A percentile compares a stretch with the other conserved stretches of the same genome.
These are phyloP conservation scores for Ennomos erosarius DNA, from an alignment of 2,888 invertebrate genomes.

Conservation along the genomic window DNA sequence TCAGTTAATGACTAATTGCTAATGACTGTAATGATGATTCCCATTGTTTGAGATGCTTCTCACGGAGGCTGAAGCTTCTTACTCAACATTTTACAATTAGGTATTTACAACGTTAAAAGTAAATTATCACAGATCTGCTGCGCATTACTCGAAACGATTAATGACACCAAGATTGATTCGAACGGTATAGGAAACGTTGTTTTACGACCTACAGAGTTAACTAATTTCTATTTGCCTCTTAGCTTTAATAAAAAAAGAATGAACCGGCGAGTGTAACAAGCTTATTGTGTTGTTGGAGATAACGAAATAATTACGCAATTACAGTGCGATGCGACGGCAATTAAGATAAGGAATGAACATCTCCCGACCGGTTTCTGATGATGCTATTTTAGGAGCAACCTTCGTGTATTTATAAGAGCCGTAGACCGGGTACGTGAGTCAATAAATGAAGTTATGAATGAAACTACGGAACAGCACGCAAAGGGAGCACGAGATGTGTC, in stretches of 20 bases:
- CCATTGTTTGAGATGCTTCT: conserved; percentile 59
- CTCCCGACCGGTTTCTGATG: conserved; percentile 35
- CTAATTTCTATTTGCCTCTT: conserved; percentile 7
- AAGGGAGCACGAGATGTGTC: conserved; percentile 40
- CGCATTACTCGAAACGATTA: conserved; percentile 13
- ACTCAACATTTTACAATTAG: conserved; percentile 37
- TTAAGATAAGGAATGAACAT: conserved; percentile 38
- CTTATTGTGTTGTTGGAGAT: conserved; percentile 40
- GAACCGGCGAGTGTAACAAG: conserved; percentile 21
- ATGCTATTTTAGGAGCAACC: conserved; percentile 39
- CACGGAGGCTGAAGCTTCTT: conserved; percentile 48
- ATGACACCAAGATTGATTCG: background rate
- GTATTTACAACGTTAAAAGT: conserved; percentile 48
- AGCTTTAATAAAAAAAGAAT: conserved; percentile 16
- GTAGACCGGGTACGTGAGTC: conserved; percentile 21
- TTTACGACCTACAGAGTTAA: conserved; percentile 7
- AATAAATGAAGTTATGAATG: conserved; percentile 38
- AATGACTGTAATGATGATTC: conserved; percentile 54
- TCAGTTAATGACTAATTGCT: conserved; percentile 36
- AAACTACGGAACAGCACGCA: conserved; percentile 38
- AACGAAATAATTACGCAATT: conserved; percentile 42
- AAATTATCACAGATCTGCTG: conserved; percentile 34
- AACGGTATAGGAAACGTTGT: conserved; percentile 11
- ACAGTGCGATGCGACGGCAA: conserved; percentile 38
- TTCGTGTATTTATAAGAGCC: conserved; percentile 20